phyloP scores from a whole-genome alignment of 2,888 invertebrate genomes.

The Megaustenia siamemsis region DNA sequence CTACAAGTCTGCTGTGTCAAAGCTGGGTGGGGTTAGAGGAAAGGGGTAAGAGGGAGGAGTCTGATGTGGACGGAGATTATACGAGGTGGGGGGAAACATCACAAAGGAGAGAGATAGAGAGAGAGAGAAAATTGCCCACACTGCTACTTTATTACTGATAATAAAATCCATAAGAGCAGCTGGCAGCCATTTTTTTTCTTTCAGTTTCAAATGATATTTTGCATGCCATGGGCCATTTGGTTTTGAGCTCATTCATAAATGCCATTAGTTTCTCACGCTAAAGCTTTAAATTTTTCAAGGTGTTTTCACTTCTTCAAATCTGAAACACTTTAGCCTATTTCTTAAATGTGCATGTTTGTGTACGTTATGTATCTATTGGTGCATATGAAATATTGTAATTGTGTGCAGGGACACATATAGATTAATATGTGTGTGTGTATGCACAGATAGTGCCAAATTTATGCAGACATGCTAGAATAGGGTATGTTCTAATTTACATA shows the following conservation, averaged over 20 bases:
- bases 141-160: too few relatives aligned
- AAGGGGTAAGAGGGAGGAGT: too few relatives aligned
- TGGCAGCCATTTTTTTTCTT: not conserved
- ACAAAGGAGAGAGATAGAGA: not conserved
- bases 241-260: conserved; percentile 8
- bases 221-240: conserved; percentile 12
- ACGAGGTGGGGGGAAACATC: not conserved
- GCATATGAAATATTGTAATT: too few relatives aligned
- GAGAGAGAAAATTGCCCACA: too few relatives aligned
- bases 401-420: too few relatives aligned
- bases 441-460: too few relatives aligned
- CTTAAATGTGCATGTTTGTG: not conserved
- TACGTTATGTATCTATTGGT: too few relatives aligned
- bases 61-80: not conserved
- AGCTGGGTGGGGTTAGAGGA: not conserved
- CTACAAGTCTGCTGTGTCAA: not conserved
- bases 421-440: too few relatives aligned
- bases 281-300: not conserved
- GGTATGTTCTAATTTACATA: too few relatives aligned
- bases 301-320: too few relatives aligned
- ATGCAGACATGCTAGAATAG: too few relatives aligned
- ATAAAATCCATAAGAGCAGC: not conserved
- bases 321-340: too few relatives aligned
- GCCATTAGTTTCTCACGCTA: not conserved
- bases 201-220: conserved; percentile 13